Evolutionary conservation across 2,888 invertebrate species (phyloP).

Genomic region (Chrysodeixis includens): DNA sequence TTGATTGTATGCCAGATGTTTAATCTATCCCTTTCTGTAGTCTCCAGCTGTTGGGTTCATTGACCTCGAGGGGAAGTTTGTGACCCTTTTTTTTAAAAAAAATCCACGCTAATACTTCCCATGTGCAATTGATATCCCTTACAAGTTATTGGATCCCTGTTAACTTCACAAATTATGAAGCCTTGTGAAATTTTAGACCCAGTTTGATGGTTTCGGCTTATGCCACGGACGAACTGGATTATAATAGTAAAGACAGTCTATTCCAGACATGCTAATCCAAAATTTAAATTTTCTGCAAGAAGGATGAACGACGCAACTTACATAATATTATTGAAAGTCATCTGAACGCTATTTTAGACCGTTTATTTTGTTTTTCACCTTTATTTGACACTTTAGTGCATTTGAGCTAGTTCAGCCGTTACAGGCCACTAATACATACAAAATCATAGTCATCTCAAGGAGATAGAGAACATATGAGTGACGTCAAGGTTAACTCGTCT

Average conservation of each 20-base stretch:
- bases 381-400: not conserved
- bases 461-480: conserved; percentile 4
- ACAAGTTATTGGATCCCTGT: not conserved
- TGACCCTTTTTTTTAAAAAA: conserved; percentile 33
- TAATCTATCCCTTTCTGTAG: conserved; percentile 46
- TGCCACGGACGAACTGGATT: no score
- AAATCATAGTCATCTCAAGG: not conserved
- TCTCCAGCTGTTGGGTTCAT: conserved; percentile 79
- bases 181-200: no score
- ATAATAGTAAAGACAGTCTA: no score
- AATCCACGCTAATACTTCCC: conserved; percentile 12
- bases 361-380: not conserved
- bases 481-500: conserved; percentile 4
- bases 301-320: not conserved
- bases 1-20: conserved; percentile 48
- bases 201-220: no score
- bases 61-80: conserved; percentile 65
- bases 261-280: no score
- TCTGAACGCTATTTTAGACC: not conserved
- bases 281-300: no score
- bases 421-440: not conserved
- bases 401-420: not conserved
- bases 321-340: not conserved
- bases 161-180: no score
- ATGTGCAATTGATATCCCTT: not conserved